These are phyloP conservation scores for Caerostris darwini DNA, from an alignment of 1,140 invertebrate genomes.

Conservation along the genomic window DNA sequence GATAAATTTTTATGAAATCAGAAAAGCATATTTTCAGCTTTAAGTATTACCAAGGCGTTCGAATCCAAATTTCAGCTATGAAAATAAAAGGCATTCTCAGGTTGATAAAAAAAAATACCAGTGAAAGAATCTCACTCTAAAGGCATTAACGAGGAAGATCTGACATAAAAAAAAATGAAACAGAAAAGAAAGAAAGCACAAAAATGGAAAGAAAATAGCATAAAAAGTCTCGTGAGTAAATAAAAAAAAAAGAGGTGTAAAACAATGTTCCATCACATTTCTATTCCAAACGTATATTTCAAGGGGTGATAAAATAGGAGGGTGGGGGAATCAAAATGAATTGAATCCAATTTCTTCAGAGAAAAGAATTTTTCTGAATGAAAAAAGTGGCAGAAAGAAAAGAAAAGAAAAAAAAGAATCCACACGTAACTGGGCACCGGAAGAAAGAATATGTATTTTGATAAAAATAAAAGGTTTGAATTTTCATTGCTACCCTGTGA, in stretches of 20 bases:
- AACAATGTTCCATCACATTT: slow-evolving; percentile 74
- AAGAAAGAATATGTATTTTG: slow-evolving; percentile 75
- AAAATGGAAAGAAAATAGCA: neutral
- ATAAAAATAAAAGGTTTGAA: slow-evolving; percentile 70
- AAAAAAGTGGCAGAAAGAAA: neutral
- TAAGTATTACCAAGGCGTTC: neutral
- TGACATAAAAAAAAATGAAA: neutral
- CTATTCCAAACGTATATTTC: slow-evolving; percentile 62
- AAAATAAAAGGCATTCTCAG: neutral
- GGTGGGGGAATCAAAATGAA: slow-evolving; percentile 68
- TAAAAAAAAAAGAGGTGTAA: slow-evolving; percentile 51
- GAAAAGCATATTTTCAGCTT: neutral
- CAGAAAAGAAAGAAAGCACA: neutral
- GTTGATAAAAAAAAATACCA: neutral
- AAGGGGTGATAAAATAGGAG: slow-evolving; percentile 12
- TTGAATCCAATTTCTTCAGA: slow-evolving; percentile 72
- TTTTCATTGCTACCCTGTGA: slow-evolving; percentile 71
- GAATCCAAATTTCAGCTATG: neutral
- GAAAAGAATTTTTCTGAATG: slow-evolving; percentile 68
- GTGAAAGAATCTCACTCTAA: neutral
- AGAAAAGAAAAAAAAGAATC: too few relatives aligned
- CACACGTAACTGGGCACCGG: slow-evolving; percentile 49
- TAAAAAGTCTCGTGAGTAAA: slow-evolving; percentile 42
- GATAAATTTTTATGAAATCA: neutral
- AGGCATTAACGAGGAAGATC: slow-evolving; percentile 19